phyloP scores from a whole-genome alignment of 1,140 invertebrate genomes.

The Parapsyche elsis region DNA sequence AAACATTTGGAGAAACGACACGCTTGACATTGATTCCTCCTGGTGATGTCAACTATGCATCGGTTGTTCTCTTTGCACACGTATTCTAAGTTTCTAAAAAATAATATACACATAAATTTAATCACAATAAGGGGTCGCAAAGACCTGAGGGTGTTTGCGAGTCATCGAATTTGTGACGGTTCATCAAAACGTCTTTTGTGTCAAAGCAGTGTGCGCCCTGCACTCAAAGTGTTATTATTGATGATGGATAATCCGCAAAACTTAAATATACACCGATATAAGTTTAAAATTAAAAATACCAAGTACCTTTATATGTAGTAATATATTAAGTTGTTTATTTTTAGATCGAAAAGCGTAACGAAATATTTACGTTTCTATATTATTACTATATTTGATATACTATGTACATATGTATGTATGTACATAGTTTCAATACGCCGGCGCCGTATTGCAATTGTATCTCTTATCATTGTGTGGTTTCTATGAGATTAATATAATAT shows the following conservation, averaged over 20 bases:
- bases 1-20: conserved; percentile 94
- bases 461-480: too few species aligned
- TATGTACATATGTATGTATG: background rate
- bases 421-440: background rate
- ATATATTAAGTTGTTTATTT: too few species aligned
- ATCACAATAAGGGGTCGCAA: too few species aligned
- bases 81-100: conserved; percentile 86
- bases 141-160: background rate
- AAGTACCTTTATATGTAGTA: too few species aligned
- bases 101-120: background rate
- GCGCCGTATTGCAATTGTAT: too few species aligned
- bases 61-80: conserved; percentile 91
- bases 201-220: background rate
- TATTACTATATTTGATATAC: too few species aligned
- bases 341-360: background rate
- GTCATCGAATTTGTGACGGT: conserved; percentile 12
- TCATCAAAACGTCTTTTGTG: conserved; percentile 15
- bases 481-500: too few species aligned
- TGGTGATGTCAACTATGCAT: conserved; percentile 91
- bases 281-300: too few species aligned
- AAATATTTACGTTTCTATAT: background rate
- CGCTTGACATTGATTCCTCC: conserved; percentile 95
- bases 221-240: background rate
- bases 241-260: conserved; percentile 3
- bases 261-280: too few species aligned